Conservation (phyloP, 2,888 invertebrate species). For the Flexamia atlantica region DNA sequence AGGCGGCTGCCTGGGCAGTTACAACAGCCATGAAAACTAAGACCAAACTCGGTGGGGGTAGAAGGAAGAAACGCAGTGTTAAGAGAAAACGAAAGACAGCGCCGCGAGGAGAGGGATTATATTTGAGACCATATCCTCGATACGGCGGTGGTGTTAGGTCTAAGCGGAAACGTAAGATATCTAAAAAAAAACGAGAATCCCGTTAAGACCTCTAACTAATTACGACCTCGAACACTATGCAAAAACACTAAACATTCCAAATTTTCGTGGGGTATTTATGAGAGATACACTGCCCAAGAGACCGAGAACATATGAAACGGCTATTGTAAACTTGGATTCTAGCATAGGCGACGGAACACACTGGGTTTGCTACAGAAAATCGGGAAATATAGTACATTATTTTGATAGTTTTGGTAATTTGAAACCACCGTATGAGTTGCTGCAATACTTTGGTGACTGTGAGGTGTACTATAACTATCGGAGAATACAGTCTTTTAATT, state of each 20-base stretch:
- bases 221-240: slow-evolving; percentile 67
- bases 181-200: slow-evolving; percentile 24
- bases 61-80: neutral
- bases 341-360: slow-evolving; percentile 71
- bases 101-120: slow-evolving; percentile 52
- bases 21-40: slow-evolving; percentile 66
- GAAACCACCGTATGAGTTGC: slow-evolving; percentile 68
- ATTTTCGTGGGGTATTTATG: slow-evolving; percentile 73
- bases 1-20: slow-evolving; percentile 64
- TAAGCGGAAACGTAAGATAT: neutral
- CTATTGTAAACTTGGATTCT: slow-evolving; percentile 71
- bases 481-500: slow-evolving; percentile 57
- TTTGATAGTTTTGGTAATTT: slow-evolving; percentile 73
- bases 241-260: slow-evolving; percentile 69
- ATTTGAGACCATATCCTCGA: slow-evolving; percentile 42
- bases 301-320: slow-evolving; percentile 70
- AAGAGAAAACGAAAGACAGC: neutral
- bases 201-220: slow-evolving; percentile 41
- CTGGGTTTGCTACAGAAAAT: slow-evolving; percentile 73
- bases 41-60: slow-evolving; percentile 58
- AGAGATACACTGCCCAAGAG: slow-evolving; percentile 72
- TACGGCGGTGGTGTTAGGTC: neutral
- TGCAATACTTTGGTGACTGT: slow-evolving; percentile 56
- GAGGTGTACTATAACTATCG: slow-evolving; percentile 61
- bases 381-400: slow-evolving; percentile 70